A percentile compares a stretch with the other conserved stretches of the same genome.
Conservation (phyloP, 1,140 invertebrate species). For the Zaprionus vittiger region DNA sequence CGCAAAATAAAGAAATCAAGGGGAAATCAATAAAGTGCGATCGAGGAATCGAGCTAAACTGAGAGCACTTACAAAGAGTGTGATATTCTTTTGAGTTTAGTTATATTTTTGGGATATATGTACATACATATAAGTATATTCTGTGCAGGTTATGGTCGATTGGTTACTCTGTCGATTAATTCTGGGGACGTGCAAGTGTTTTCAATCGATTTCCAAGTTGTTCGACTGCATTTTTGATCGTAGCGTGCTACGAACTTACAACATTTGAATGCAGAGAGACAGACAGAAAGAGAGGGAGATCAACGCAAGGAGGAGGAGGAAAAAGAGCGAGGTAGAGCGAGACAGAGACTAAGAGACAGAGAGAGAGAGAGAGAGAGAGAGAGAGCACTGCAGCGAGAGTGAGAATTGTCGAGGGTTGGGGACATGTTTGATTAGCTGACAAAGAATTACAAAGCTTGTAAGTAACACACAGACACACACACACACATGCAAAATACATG, state of each 20-base stretch:
- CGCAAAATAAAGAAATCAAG: background rate
- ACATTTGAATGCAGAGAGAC: constrained; percentile 29
- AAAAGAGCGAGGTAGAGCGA: background rate
- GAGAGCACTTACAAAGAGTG: too few species aligned
- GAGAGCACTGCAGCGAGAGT: constrained; percentile 1
- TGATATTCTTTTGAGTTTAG: background rate
- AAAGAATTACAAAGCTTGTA: constrained; percentile 44
- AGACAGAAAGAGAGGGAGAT: too few species aligned
- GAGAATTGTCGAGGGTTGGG: background rate
- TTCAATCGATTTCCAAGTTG: constrained; percentile 47
- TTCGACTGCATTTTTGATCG: constrained; percentile 60
- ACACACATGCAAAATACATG: background rate
- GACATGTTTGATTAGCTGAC: constrained; percentile 50
- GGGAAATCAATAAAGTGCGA: background rate
- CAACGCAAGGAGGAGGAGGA: too few species aligned
- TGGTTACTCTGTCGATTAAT: constrained; percentile 12
- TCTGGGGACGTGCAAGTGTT: constrained; percentile 2
- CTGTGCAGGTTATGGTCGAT: background rate
- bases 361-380: background rate
- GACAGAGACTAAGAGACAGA: background rate
- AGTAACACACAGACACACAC: constrained; percentile 12
- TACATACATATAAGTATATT: too few species aligned
- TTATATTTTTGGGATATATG: too few species aligned
- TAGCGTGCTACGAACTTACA: constrained; percentile 41
- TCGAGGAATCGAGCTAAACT: too few species aligned